Base-by-base conservation (phyloP, 2,113 vertebrate species). In the Myotis davidii region DNA sequence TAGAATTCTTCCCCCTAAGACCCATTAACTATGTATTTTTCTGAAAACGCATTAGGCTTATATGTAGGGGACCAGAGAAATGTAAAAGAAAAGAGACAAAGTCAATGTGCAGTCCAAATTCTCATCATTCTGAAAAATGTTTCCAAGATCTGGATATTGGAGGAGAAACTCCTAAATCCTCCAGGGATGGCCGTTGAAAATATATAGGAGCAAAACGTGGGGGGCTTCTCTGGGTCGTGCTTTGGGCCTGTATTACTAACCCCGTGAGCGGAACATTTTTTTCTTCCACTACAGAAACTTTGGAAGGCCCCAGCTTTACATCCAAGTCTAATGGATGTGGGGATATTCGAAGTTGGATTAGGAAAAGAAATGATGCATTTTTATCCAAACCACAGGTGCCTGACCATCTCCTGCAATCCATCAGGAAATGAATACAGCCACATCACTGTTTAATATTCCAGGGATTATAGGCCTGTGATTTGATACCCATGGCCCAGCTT, bases 341-440 rank as follows among this genome's bases (percentile, higher is more conserved):
- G 76, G 61, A 64, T 72, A 73, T 88, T 69, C 88, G 83, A 83
- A 85, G 16, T 29, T 74, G 88, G 20, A 64, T 39, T 81, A 69
- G 56, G 84, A 81, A 88, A 70, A 90, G 84, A 61, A 88, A 64
- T 34, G 27, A 21, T 81, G 14, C 67, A 7, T 90, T 92, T 93
- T 90, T 39, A 65, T 94, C 88, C 91, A 96, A 97, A 95, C 96
- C 95, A 95, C 91, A 93, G 85, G 86, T 90, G 69, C 85, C 74
- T 73, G 2, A 65, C 54, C n/a, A 88, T 52, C 92, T 94, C 88
- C 32, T 37, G 61, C 52, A 56, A 83, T 77, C 92, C 88, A 83
- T 20, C 39, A 76, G 48, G 84, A 95, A 97, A 95, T 83, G 86
- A 96, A 89, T 65, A 94, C 93, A 96, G 70, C 34, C 20, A 3